phyloP scores from a whole-genome alignment of 2,888 invertebrate species.

The Cylloceria caligata region DNA sequence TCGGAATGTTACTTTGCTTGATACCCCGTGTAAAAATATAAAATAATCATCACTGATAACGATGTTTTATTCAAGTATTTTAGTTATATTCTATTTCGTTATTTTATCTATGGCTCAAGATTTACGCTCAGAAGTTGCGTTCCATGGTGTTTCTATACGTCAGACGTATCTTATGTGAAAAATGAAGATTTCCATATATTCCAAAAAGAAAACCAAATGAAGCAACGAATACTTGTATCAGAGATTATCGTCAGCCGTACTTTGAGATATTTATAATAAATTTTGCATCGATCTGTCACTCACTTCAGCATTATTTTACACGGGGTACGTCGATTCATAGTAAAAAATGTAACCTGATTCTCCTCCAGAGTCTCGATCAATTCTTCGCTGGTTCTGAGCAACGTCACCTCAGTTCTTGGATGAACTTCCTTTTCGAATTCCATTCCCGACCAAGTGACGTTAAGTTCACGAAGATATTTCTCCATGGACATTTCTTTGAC shows the following conservation, averaged over 20 bases:
- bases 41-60: background rate
- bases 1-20: too few relatives aligned
- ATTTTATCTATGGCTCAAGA: too few relatives aligned
- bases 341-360: slow-evolving; percentile 90
- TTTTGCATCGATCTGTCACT: background rate
- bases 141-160: too few relatives aligned
- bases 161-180: too few relatives aligned
- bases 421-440: slow-evolving; percentile 97
- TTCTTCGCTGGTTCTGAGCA: slow-evolving; percentile 96
- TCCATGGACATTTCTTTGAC: slow-evolving; percentile 99
- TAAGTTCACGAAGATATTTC: slow-evolving; percentile 95
- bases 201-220: too few relatives aligned
- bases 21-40: slow-evolving; percentile 1
- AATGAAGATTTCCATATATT: too few relatives aligned
- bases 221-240: too few relatives aligned
- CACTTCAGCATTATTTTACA: background rate
- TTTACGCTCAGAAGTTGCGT: too few relatives aligned
- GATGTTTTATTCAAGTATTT: background rate
- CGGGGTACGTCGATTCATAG: background rate
- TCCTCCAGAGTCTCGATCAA: slow-evolving; percentile 98
- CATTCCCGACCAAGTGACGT: slow-evolving; percentile 96
- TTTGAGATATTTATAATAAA: too few relatives aligned
- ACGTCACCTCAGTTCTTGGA: slow-evolving; percentile 93
- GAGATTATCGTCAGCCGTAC: too few relatives aligned
- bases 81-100: background rate